Evolutionary conservation across 2,888 invertebrate genomes (phyloP), one percentile per base, ranked within the genome.

Genomic region (Argynnis bischoffii): DNA sequence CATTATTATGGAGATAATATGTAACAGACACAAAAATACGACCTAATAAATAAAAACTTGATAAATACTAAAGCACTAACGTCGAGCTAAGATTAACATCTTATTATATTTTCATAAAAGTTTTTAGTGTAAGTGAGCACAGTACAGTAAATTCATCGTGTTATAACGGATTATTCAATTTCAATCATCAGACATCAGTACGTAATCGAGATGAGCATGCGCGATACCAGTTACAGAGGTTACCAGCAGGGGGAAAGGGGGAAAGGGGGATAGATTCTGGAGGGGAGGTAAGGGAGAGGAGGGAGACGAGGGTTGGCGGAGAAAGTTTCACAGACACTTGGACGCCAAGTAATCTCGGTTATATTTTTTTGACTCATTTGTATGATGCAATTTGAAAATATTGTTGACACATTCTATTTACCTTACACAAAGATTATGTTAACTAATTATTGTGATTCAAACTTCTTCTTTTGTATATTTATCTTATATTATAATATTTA

Each of bases 321-420:
- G 79, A 78, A 79, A 79, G 79, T 66, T 78, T 78, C 74, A 72
- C 70, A 77, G 78, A 78, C 78, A 63, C 54, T 63, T 64, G 55
- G 78, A 73, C 79, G 76, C 73, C 74, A 71, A 66, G 54, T 69
- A 67, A 69, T 71, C 69, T 64, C 64, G 61, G 67, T 79, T 72
- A 55, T 57, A 41, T 54, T 21, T 57, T 50, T 68, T 51, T 35
- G 59, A 60, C 14, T 55, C 60, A 55, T 50, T 64, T 41, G 46
- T 61, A 55, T 68, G 68, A 68, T 46, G 68, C 60, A 64, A 68
- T 64, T 60, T n/a, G 16, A 53, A 18, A 21, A 59, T 54, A 26
- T 46, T 57, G 46, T 48, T 57, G 35, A 41, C 11, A 41, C 35
- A 59, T 26, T 13, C 47, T n/a, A 59, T 59, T 59, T 57, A 18